These are phyloP conservation scores for Anaspis maculata DNA, from an alignment of 2,888 invertebrate genomes.

Conservation along the genomic window DNA sequence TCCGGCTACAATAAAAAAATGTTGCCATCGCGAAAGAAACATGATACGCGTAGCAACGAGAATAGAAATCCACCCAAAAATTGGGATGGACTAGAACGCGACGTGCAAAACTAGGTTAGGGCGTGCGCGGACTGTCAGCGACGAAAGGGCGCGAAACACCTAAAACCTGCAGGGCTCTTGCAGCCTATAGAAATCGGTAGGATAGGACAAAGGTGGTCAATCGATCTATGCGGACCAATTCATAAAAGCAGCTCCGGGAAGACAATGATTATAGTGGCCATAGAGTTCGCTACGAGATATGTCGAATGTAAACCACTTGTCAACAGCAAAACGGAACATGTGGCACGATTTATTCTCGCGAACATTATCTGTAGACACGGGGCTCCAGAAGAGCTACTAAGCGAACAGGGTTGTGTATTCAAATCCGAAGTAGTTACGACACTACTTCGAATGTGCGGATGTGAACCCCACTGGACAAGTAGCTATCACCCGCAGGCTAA, in stretches of 20 bases:
- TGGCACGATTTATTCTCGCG: slow-evolving; percentile 1
- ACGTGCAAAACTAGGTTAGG: not conserved
- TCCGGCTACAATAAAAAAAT: too few species aligned
- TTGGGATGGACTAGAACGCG: not conserved
- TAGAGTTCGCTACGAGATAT: not conserved
- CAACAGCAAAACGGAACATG: not conserved
- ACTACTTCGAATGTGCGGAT: not conserved
- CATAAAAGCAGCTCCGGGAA: not conserved
- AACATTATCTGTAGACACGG: not conserved
- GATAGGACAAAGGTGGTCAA: not conserved
- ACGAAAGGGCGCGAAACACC: not conserved
- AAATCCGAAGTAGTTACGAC: not conserved
- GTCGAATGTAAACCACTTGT: not conserved
- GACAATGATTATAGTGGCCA: not conserved
- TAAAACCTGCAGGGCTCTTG: not conserved
- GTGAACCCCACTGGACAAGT: not conserved
- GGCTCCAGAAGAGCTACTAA: not conserved
- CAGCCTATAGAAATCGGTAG: not conserved
- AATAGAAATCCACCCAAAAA: too few species aligned
- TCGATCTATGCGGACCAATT: not conserved
- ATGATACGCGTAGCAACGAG: too few species aligned
- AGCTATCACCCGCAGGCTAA: not conserved
- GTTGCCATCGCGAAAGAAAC: too few species aligned
- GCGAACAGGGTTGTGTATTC: not conserved
- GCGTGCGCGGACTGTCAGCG: not conserved